A percentile compares a stretch with the other conserved stretches of the same genome.
Conservation (phyloP, 2,113 vertebrate species). For the Hyaena hyaena region DNA sequence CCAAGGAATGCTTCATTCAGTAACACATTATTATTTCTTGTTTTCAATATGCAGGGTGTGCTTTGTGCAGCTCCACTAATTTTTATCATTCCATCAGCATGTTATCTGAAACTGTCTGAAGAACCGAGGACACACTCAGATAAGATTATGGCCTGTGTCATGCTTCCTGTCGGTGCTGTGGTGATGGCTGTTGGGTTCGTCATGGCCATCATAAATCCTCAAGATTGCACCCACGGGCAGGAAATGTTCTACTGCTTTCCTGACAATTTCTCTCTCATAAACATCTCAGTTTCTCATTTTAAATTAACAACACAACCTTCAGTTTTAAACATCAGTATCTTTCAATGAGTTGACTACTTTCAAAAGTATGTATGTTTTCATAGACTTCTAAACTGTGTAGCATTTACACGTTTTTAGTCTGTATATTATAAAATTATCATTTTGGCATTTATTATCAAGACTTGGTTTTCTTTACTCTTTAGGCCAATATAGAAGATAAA, state of each 20-base stretch:
- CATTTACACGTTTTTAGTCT: conserved; percentile 53
- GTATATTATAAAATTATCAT: not conserved
- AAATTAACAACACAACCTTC: conserved; percentile 43
- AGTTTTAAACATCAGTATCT: conserved; percentile 26
- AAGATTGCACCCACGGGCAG: conserved; percentile 93
- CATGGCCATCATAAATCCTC: conserved; percentile 89
- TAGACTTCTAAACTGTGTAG: not conserved
- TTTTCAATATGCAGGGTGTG: conserved; percentile 89
- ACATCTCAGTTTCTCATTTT: conserved; percentile 80
- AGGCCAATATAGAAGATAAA: conserved; percentile 38
- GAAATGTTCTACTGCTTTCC: conserved; percentile 95
- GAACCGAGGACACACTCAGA: conserved; percentile 90
- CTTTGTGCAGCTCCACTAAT: conserved; percentile 94
- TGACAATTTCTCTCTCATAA: conserved; percentile 86
- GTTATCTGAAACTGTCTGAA: conserved; percentile 93
- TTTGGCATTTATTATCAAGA: conserved; percentile 25
- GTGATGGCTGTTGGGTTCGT: conserved; percentile 92
- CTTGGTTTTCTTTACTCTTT: conserved; percentile 43
- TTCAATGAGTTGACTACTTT: not conserved
- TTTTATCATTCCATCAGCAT: conserved; percentile 96
- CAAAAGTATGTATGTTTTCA: conserved; percentile 48
- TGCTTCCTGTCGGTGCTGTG: conserved; percentile 90
- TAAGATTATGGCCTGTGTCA: conserved; percentile 88
- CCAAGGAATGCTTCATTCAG: not conserved
- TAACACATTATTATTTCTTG: conserved; percentile 69